Evolutionary conservation across 2,888 invertebrate genomes (phyloP), one percentile per base, ranked within the genome.

Genomic region (Trissoscelio sp.): DNA sequence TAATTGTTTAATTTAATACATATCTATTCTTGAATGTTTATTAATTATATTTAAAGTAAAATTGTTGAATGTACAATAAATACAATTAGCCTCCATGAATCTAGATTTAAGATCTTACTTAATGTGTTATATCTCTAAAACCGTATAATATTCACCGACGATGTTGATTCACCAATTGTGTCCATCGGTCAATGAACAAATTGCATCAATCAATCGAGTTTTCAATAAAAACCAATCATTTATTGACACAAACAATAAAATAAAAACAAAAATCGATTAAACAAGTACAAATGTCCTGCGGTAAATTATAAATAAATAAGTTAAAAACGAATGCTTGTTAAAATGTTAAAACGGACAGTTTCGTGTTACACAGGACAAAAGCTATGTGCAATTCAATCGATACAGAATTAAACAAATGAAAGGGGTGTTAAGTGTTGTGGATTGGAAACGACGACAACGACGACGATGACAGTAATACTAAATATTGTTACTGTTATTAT

Each of bases 381-480:
- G 24, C n/a, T n/a, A 34, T 70, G 46, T 70, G 51, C 72, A 46
- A 60, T 72, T 72, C 16, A 53, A 53, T 48, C 51, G 39, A 72
- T 42, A 28, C 5, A 20, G 9, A 62, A 6, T 37, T 37, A 39
- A 51, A 39, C 44, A 73, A 73, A 60, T 53, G 53, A 72, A 14
- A 22, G 22, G n/a, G 48, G 37, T n/a, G 22, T 31, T 24, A 18
- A 22, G 28, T 18, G 24, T 14, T 55, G 60, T 60, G 37, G 31
- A 42, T 62, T 53, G 53, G 6, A 62, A 31, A 73, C 73, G 60
- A 73, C 72, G 72, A 42, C 42, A 42, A 74, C 64, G 55, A 74
- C 55, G 74, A 74, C 58, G 55, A 64, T 64, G 74, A 74, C 53
- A 66, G 55, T 66, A 66, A 74, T 57, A 66, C 57, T 66, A 66